A percentile compares a stretch with the other conserved stretches of the same genome.
Evolutionary conservation across 1,140 invertebrate genomes (phyloP).

Genomic region (Potamilus streckersoni): DNA sequence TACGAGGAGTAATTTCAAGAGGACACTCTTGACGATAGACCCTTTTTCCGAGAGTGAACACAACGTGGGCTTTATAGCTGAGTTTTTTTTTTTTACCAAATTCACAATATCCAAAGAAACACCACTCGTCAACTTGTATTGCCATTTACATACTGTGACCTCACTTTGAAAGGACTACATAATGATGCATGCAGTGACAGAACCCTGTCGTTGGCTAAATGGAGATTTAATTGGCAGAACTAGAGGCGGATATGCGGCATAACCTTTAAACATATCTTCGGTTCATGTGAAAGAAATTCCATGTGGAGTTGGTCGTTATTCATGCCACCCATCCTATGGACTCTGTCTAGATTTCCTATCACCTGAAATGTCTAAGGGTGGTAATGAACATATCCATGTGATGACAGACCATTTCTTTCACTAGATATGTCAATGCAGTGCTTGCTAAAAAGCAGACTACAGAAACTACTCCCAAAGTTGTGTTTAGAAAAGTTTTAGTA

Average conservation of each 20-base stretch:
- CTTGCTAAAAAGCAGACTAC: slow-evolving; percentile 18
- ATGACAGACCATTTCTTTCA: slow-evolving; percentile 11
- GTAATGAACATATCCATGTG: slow-evolving; percentile 1
- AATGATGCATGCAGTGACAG: background rate
- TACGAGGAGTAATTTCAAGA: too few species aligned
- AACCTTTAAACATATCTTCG: background rate
- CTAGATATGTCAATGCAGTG: slow-evolving; percentile 24
- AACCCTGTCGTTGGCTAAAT: background rate
- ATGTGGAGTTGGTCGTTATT: background rate
- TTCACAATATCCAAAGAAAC: too few species aligned
- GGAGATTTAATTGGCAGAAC: background rate
- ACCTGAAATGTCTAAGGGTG: background rate
- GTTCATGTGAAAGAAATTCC: background rate
- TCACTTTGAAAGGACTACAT: too few species aligned
- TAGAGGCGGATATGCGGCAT: background rate
- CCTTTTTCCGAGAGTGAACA: too few species aligned
- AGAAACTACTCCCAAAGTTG: slow-evolving; percentile 1
- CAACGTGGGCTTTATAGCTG: too few species aligned
- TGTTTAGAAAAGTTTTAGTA: slow-evolving; percentile 10
- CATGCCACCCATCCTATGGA: background rate
- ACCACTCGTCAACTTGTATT: too few species aligned
- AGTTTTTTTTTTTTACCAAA: too few species aligned
- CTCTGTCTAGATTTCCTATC: background rate
- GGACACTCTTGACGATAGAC: too few species aligned
- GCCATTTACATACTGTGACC: too few species aligned